Evolutionary conservation across 2,888 invertebrate genomes (phyloP).

Genomic region (Caenorhabditis becei): DNA sequence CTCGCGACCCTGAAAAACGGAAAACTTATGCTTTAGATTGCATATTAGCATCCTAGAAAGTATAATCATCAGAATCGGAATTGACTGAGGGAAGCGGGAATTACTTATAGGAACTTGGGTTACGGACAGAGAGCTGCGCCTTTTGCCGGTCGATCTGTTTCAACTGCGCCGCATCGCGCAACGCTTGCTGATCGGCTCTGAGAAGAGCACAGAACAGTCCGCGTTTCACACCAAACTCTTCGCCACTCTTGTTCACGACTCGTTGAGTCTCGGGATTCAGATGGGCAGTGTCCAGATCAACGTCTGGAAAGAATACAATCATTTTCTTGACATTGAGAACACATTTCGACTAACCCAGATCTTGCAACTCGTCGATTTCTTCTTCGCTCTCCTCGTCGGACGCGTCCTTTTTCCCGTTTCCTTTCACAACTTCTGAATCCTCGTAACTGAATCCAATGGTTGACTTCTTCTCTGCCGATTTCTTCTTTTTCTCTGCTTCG

Average conservation of each 20-base stretch:
- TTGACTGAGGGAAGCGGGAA: not conserved
- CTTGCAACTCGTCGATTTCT: constrained; percentile 61
- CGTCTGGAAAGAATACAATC: constrained; percentile 66
- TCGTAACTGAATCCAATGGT: constrained; percentile 79
- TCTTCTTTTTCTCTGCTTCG: constrained; percentile 76
- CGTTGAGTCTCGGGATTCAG: constrained; percentile 69
- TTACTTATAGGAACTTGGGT: constrained; percentile 42
- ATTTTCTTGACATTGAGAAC: too few species aligned
- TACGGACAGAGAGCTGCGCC: constrained; percentile 75
- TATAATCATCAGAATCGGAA: too few species aligned
- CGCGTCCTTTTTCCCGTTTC: constrained; percentile 14
- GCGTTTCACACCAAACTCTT: constrained; percentile 69
- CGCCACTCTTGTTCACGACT: constrained; percentile 74
- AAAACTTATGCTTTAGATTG: too few species aligned
- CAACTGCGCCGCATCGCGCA: constrained; percentile 73
- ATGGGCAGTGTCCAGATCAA: constrained; percentile 69
- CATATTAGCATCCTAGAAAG: too few species aligned
- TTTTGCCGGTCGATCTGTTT: constrained; percentile 80
- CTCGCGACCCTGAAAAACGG: constrained; percentile 74
- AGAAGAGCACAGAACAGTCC: constrained; percentile 66
- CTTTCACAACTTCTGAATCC: constrained; percentile 66
- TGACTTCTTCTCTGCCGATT: constrained; percentile 74
- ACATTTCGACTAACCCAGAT: constrained; percentile 49
- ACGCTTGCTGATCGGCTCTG: constrained; percentile 75
- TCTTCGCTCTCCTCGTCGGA: constrained; percentile 58